Evolutionary conservation across 2,113 vertebrate species (phyloP).

Genomic region (Piprites chloris): DNA sequence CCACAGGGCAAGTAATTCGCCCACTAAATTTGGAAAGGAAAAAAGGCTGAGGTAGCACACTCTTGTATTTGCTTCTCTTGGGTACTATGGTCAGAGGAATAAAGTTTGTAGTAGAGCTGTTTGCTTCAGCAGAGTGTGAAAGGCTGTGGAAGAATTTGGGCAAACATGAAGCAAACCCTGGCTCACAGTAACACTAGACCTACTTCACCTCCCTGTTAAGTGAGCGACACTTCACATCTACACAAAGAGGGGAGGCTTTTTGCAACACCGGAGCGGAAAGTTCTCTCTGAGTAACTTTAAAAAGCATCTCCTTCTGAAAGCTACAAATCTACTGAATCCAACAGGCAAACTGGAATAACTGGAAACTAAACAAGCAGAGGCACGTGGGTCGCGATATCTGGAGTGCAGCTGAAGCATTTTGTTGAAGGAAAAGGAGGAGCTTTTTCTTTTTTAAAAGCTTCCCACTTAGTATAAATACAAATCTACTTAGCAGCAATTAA

Average conservation of each 20-base stretch:
- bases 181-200: background rate
- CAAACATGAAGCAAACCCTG: background rate
- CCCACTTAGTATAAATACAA: background rate
- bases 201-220: no score
- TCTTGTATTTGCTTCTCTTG: background rate
- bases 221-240: background rate
- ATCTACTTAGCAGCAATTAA: background rate
- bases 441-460: background rate
- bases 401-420: background rate
- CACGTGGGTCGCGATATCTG: background rate
- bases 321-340: background rate
- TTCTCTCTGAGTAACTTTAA: background rate
- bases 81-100: background rate
- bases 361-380: slow-evolving; percentile 8
- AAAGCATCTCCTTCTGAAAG: background rate
- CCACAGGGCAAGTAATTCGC: background rate
- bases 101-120: background rate
- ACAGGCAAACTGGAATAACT: slow-evolving; percentile 26
- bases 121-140: background rate
- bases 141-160: background rate
- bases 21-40: background rate
- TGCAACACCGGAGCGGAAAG: background rate
- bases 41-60: background rate
- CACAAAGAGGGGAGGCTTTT: background rate
- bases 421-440: background rate